Percentiles rank a stretch among this genome's conserved stretches.
phyloP scores from a whole-genome alignment of 1,140 invertebrate genomes.

The Bactericera cockerelli region DNA sequence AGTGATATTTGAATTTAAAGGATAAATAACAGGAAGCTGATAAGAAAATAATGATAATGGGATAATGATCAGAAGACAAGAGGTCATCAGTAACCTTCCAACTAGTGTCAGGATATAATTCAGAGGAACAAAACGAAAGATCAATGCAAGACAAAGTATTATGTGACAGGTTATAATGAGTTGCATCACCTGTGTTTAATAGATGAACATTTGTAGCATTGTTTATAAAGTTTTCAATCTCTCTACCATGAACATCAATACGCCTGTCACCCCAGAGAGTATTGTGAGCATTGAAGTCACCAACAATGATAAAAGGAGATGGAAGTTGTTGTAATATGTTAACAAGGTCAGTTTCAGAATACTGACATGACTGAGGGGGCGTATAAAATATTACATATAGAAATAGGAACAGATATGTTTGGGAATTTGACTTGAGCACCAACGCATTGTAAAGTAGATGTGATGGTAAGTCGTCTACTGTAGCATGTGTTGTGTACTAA shows the following conservation, averaged over 20 bases:
- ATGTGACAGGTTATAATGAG: background rate
- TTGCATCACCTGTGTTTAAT: background rate
- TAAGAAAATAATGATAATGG: background rate
- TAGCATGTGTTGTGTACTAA: background rate
- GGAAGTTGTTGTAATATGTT: constrained; percentile 24
- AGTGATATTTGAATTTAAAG: too few relatives aligned
- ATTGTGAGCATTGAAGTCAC: constrained; percentile 27
- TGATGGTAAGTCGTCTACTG: background rate
- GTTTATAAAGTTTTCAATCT: constrained; percentile 15
- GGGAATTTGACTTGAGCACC: background rate
- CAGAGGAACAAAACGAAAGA: background rate
- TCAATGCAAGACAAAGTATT: background rate
- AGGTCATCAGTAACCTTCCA: constrained; percentile 10
- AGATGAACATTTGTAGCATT: background rate
- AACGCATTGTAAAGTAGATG: background rate
- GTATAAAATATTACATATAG: background rate
- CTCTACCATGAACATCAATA: constrained; percentile 22
- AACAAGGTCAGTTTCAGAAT: constrained; percentile 16
- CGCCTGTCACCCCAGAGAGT: constrained; percentile 25
- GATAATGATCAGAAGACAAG: constrained; percentile 2
- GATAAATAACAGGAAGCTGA: too few relatives aligned
- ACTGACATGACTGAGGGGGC: background rate
- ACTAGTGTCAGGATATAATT: background rate
- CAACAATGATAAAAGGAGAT: constrained; percentile 23
- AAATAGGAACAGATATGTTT: background rate